phyloP scores from a whole-genome alignment of 2,888 invertebrate species.

The Zaprionus lineosus region DNA sequence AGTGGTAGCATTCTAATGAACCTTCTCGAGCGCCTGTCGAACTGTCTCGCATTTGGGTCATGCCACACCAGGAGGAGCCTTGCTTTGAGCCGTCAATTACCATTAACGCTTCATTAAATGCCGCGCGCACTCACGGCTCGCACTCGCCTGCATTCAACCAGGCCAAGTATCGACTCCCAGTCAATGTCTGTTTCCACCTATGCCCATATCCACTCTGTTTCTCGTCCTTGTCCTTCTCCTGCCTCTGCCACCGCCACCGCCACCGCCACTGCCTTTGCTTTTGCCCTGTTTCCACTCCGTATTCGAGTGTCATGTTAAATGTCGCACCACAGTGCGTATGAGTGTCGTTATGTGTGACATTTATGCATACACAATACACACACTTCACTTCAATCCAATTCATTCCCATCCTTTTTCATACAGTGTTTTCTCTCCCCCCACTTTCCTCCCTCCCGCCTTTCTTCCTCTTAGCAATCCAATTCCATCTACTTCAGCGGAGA shows the following conservation, averaged over 20 bases:
- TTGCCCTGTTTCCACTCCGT: background rate
- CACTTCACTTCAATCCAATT: conserved; percentile 25
- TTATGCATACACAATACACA: conserved; percentile 71
- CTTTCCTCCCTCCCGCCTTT: no score
- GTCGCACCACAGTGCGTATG: conserved; percentile 68
- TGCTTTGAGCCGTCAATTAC: conserved; percentile 71
- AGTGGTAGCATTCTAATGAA: conserved; percentile 62
- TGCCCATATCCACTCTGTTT: no score
- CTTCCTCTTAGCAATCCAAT: background rate
- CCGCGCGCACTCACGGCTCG: conserved; percentile 44
- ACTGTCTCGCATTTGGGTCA: conserved; percentile 31
- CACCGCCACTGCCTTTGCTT: background rate
- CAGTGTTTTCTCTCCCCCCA: no score
- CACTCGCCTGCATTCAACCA: conserved; percentile 26
- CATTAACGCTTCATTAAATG: conserved; percentile 78
- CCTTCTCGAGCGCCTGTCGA: conserved; percentile 48
- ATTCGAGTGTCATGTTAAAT: conserved; percentile 45
- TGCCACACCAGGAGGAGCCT: conserved; percentile 25
- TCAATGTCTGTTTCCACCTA: background rate
- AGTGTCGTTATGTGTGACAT: conserved; percentile 69
- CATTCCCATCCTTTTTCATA: conserved; percentile 2
- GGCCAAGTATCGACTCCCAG: conserved; percentile 33
- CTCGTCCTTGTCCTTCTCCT: no score
- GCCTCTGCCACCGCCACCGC: background rate
- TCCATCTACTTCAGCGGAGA: conserved; percentile 5